These are phyloP conservation scores for Nipponacmea schrenckii DNA, from an alignment of 2,888 invertebrate species.

Conservation along the genomic window DNA sequence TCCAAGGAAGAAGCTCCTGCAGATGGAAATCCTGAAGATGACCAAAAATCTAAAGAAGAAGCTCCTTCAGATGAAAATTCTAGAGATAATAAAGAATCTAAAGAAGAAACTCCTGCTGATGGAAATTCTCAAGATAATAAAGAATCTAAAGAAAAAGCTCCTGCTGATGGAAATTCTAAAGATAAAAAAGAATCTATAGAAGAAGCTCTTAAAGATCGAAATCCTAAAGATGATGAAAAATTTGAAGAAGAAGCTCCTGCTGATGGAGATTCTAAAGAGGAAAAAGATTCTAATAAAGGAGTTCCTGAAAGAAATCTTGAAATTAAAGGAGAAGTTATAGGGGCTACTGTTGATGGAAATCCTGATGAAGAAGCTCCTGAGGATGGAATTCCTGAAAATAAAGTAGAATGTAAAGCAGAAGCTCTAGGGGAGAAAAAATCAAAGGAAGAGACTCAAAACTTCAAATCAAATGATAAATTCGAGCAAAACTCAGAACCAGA, in stretches of 20 bases:
- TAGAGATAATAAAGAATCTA: not conserved
- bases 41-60: not conserved
- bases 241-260: not conserved
- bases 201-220: not conserved
- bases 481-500: not conserved
- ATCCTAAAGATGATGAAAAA: slow-evolving; percentile 1
- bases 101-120: slow-evolving; percentile 2
- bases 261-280: not conserved
- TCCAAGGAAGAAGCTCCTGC: too few relatives aligned
- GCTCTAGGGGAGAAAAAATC: not conserved
- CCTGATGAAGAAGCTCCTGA: too few relatives aligned
- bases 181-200: not conserved
- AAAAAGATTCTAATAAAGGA: not conserved
- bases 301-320: not conserved
- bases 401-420: not conserved
- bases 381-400: not conserved
- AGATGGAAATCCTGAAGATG: not conserved
- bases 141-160: not conserved
- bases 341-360: not conserved
- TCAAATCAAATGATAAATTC: not conserved
- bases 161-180: not conserved
- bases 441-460: not conserved
- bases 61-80: not conserved
- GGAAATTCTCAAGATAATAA: not conserved
- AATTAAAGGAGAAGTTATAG: not conserved